Evolutionary conservation across 2,113 vertebrate genomes (phyloP).

Genomic region (Indri indri): DNA sequence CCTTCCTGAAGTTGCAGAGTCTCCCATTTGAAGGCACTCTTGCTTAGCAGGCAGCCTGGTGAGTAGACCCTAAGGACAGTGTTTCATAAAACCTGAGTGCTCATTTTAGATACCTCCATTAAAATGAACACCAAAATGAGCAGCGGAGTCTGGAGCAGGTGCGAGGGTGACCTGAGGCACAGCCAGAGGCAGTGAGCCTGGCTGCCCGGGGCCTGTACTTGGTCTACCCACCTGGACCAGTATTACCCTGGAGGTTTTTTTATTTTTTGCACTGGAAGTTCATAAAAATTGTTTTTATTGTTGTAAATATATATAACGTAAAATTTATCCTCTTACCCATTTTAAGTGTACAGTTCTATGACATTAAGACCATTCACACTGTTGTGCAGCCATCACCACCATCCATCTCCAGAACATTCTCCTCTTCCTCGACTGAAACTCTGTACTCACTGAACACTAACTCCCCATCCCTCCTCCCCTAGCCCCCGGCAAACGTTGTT

Average conservation of each 20-base stretch:
- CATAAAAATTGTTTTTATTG: neutral
- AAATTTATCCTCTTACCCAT: neutral
- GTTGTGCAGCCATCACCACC: neutral
- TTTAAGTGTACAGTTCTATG: neutral
- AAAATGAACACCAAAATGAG: neutral
- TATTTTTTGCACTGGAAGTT: neutral
- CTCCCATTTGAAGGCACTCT: neutral
- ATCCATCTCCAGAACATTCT: neutral
- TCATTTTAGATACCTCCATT: neutral
- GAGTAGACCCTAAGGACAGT: neutral
- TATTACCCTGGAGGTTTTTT: neutral
- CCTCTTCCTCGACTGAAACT: neutral
- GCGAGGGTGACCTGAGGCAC: neutral
- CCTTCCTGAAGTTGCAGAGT: neutral
- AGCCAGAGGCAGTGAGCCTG: neutral
- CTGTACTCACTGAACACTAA: neutral
- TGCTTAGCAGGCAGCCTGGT: neutral
- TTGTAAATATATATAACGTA: neutral
- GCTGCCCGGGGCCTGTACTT: neutral
- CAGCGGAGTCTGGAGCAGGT: neutral
- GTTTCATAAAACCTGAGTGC: neutral
- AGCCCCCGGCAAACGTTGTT: neutral
- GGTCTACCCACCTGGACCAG: neutral
- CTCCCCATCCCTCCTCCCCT: neutral
- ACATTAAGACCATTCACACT: neutral